Conservation (phyloP, 2,888 invertebrate species). For the Phortica magna region DNA sequence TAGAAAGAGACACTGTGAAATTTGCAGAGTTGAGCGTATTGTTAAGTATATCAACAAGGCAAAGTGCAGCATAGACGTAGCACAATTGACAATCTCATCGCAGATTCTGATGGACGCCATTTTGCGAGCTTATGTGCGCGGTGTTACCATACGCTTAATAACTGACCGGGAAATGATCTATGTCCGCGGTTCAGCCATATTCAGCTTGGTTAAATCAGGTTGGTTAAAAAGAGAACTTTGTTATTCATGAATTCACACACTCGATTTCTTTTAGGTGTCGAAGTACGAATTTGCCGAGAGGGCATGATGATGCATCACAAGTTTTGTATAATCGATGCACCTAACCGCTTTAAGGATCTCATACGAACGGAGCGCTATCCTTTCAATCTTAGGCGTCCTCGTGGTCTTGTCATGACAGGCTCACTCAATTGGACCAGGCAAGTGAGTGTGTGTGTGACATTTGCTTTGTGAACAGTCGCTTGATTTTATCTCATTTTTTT, state of each 20-base stretch:
- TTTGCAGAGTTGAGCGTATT: slow-evolving; percentile 19
- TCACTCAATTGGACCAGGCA: slow-evolving; percentile 45
- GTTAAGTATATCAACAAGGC: slow-evolving; percentile 33
- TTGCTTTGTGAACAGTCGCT: background rate
- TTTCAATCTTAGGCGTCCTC: slow-evolving; percentile 18
- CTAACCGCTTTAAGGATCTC: slow-evolving; percentile 28
- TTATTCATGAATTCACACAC: background rate
- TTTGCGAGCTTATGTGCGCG: slow-evolving; percentile 31
- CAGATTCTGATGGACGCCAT: background rate
- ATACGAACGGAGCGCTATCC: background rate
- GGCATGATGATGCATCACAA: slow-evolving; percentile 42
- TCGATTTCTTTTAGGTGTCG: slow-evolving; percentile 15
- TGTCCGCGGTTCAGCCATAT: slow-evolving; percentile 23
- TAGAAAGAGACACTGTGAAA: slow-evolving; percentile 28
- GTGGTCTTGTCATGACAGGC: slow-evolving; percentile 37
- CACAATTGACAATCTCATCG: slow-evolving; percentile 38
- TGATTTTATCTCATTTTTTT: background rate
- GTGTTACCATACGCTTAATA: slow-evolving; percentile 39
- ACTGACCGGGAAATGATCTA: slow-evolving; percentile 39
- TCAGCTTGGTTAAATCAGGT: background rate
- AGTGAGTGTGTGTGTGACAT: background rate
- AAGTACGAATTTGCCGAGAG: background rate
- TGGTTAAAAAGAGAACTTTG: background rate
- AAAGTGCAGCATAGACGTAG: slow-evolving; percentile 38
- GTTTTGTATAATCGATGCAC: slow-evolving; percentile 42